Evolutionary conservation across 2,888 invertebrate genomes (phyloP).

Genomic region (Oligia fasciuncula): DNA sequence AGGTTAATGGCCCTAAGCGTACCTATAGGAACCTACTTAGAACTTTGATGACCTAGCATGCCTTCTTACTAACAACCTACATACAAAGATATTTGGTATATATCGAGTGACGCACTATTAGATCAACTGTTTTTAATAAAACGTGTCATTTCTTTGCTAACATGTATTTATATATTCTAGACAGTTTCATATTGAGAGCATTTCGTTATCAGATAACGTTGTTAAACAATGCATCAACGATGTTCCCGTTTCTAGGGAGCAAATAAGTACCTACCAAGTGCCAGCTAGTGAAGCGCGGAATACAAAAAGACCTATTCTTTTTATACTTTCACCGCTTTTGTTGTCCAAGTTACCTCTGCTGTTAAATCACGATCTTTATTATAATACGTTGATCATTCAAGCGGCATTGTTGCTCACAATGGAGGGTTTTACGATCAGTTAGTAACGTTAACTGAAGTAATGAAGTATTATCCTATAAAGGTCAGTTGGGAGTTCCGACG

Average conservation of each 20-base stretch:
- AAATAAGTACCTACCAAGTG: constrained; percentile 1
- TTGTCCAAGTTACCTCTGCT: constrained; percentile 11
- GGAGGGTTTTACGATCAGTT: constrained; percentile 32
- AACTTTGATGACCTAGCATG: constrained; percentile 17
- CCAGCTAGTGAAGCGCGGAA: constrained; percentile 27
- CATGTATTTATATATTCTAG: constrained; percentile 35
- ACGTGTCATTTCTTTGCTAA: constrained; percentile 18
- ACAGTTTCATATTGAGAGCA: constrained; percentile 39
- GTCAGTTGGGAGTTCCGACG: constrained; percentile 74
- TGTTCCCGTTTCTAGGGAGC: constrained; percentile 44
- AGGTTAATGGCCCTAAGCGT: constrained; percentile 25
- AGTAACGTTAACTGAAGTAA: constrained; percentile 34
- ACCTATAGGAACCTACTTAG: constrained; percentile 1
- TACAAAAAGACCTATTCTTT: constrained; percentile 38
- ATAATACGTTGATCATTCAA: constrained; percentile 1
- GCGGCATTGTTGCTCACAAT: constrained; percentile 23
- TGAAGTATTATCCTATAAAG: constrained; percentile 72
- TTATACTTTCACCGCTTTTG: constrained; percentile 44
- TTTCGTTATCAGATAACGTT: constrained; percentile 46
- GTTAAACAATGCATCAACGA: constrained; percentile 45
- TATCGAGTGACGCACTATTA: constrained; percentile 22
- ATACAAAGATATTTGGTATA: constrained; percentile 18
- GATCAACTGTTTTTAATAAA: constrained; percentile 39
- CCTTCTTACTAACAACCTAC: constrained; percentile 8
- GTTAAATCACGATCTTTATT: constrained; percentile 1